Conservation (phyloP, 2,113 vertebrate species). For the Eonycteris spelaea region DNA sequence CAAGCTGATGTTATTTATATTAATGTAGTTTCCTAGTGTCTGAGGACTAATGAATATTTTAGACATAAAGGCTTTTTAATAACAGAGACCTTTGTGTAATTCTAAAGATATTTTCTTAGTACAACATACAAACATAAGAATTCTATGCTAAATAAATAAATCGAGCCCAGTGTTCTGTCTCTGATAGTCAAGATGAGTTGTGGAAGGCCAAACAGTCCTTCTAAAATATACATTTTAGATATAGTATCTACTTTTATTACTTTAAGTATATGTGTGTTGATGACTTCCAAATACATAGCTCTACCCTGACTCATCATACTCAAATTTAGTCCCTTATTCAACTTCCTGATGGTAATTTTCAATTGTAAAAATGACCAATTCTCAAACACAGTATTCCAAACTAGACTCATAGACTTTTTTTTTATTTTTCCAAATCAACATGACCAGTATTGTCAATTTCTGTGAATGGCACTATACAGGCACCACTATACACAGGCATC, state of each 20-base stretch:
- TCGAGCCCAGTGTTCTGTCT: background rate
- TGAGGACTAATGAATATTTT: background rate
- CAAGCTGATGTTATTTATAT: background rate
- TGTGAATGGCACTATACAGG: background rate
- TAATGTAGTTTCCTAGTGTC: background rate
- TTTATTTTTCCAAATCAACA: background rate
- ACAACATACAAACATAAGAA: background rate
- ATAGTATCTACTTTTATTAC: background rate
- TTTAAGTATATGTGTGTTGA: background rate
- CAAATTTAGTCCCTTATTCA: background rate
- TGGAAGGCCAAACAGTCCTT: background rate
- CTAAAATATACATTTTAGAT: background rate
- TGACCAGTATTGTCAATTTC: background rate
- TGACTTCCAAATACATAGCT: background rate
- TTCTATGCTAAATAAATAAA: background rate
- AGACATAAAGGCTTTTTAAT: background rate
- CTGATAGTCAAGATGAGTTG: background rate
- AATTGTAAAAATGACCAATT: background rate
- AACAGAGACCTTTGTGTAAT: background rate
- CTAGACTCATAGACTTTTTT: background rate
- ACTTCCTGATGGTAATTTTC: background rate
- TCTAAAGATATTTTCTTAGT: slow-evolving; percentile 14
- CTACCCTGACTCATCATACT: background rate
- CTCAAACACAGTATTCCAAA: background rate
- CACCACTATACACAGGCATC: background rate